A percentile compares a stretch with the other conserved stretches of the same genome.
Evolutionary conservation across 2,113 vertebrate genomes (phyloP).

Genomic region (Struthidea cinerea): DNA sequence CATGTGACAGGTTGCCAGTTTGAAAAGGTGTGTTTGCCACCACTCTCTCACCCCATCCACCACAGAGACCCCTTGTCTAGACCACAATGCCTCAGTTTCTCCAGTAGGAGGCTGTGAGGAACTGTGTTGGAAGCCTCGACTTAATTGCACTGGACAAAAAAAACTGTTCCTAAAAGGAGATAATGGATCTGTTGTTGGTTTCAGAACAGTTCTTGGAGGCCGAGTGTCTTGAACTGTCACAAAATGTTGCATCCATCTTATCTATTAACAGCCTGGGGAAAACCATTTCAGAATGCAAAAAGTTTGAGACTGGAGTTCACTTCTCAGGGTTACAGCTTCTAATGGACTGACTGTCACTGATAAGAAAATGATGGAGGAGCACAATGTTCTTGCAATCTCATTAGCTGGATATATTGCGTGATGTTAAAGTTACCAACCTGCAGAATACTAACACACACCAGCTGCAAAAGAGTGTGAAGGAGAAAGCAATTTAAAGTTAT

Average conservation of each 20-base stretch:
- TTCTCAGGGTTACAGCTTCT: constrained; percentile 63
- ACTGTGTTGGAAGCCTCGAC: neutral
- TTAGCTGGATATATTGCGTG: constrained; percentile 68
- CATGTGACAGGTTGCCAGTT: neutral
- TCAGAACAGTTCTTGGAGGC: constrained; percentile 44
- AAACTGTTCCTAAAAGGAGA: constrained; percentile 33
- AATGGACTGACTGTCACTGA: constrained; percentile 75
- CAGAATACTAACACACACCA: constrained; percentile 52
- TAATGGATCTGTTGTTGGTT: constrained; percentile 56
- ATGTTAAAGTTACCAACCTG: constrained; percentile 34
- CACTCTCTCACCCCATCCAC: neutral
- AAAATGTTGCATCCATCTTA: constrained; percentile 59
- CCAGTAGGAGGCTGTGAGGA: neutral
- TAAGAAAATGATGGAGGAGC: constrained; percentile 73
- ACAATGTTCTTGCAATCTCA: constrained; percentile 64
- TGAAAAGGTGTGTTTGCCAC: rapidly evolving
- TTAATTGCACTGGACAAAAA: constrained; percentile 22
- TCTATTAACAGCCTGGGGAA: constrained; percentile 59
- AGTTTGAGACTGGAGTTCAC: constrained; percentile 63
- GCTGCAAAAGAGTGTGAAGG: neutral
- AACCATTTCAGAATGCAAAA: constrained; percentile 65
- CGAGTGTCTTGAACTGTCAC: constrained; percentile 50
- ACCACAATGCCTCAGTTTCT: neutral
- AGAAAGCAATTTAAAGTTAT: constrained; percentile 57
- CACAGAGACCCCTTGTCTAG: neutral